phyloP scores from a whole-genome alignment of 2,797 vertebrate genomes.

The Platyrinchus mystaceus region DNA sequence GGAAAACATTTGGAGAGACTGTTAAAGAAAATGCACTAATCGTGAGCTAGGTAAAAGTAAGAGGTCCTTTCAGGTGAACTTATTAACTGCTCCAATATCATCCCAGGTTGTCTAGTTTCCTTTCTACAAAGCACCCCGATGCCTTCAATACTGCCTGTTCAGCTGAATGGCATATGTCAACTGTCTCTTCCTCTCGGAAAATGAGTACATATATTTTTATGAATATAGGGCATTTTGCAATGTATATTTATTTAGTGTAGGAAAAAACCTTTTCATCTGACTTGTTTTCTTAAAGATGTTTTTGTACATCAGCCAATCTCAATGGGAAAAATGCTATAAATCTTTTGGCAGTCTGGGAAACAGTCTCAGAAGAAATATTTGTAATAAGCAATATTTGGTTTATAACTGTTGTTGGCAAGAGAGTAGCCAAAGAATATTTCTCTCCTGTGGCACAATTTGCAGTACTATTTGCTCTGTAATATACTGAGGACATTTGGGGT shows the following conservation, averaged over 20 bases:
- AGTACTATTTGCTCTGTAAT: not conserved
- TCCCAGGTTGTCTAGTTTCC: not conserved
- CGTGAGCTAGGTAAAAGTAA: not conserved
- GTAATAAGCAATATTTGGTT: constrained; percentile 21
- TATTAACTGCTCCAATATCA: not conserved
- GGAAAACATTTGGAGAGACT: not conserved
- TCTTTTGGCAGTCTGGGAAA: not conserved
- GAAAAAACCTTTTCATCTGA: not conserved
- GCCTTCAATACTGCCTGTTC: not conserved
- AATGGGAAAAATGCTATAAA: constrained; percentile 13
- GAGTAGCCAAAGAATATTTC: not conserved
- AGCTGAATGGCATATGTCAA: not conserved
- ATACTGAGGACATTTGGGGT: not conserved
- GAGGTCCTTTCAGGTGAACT: not conserved
- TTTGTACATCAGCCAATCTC: not conserved
- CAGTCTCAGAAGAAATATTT: constrained; percentile 28
- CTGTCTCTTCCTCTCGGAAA: not conserved
- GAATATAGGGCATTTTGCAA: not conserved
- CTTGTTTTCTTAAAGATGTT: not conserved
- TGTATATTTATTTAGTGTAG: not conserved
- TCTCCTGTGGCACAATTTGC: not conserved
- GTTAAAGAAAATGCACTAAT: not conserved
- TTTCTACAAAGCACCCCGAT: not conserved
- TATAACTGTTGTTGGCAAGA: constrained; percentile 27
- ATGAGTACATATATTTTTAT: not conserved